phyloP scores from a whole-genome alignment of 2,888 invertebrate species.

The Molanna angustata region DNA sequence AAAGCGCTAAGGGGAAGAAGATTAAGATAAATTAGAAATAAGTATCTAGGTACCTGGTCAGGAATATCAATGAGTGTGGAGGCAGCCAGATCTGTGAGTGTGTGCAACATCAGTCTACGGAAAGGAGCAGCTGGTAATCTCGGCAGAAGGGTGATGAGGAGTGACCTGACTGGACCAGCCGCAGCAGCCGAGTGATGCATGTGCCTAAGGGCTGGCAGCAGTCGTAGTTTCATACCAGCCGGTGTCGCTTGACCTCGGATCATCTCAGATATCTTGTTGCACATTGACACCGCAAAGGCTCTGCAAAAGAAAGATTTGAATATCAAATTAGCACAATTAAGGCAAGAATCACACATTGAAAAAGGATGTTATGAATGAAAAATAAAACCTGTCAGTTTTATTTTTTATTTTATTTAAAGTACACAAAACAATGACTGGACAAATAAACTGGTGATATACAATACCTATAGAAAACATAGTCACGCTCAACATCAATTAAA shows the following conservation, averaged over 20 bases:
- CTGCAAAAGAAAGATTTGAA: conserved; percentile 48
- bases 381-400: too few species aligned
- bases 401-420: too few species aligned
- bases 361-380: too few species aligned
- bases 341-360: too few species aligned
- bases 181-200: conserved; percentile 85
- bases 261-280: conserved; percentile 93
- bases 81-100: conserved; percentile 83
- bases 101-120: conserved; percentile 61
- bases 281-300: conserved; percentile 94
- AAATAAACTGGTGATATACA: too few species aligned
- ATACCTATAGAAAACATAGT: too few species aligned
- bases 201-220: conserved; percentile 87
- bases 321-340: neutral
- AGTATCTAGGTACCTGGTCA: conserved; percentile 62
- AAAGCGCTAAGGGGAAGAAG: too few species aligned
- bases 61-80: conserved; percentile 89
- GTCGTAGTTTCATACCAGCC: conserved; percentile 83
- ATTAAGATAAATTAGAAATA: neutral
- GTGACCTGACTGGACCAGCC: conserved; percentile 63
- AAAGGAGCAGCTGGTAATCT: conserved; percentile 50
- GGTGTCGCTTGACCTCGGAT: conserved; percentile 91
- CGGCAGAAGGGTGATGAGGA: conserved; percentile 46
- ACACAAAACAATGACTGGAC: too few species aligned
- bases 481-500: too few species aligned